Evolutionary conservation across 2,113 vertebrate genomes (phyloP), one percentile per base, ranked within the genome.

Genomic region (Micromys minutus): DNA sequence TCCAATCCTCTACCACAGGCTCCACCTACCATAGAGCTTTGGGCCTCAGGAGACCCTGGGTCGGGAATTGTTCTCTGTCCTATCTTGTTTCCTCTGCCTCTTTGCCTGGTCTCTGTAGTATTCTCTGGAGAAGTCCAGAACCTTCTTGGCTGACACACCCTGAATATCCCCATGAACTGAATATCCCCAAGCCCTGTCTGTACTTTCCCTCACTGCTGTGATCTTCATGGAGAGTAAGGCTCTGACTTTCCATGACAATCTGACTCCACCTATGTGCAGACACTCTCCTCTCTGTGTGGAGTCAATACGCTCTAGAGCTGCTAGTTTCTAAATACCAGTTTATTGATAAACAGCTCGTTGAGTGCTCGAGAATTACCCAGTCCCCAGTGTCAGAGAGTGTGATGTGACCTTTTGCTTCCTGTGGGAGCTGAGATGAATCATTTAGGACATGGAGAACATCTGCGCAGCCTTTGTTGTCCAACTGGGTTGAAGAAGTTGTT

Each of bases 181-280:
- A 57, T 31, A 81, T 74, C 50, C 0, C 0, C 67, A 71, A 69
- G 17, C 22, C 69, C 52, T 4, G 2, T 26, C 22, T 76, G 36
- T 50, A 26, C 45, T 34, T 75, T 50, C 65, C 45, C 17, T 26
- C 45, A 1, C 22, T 21, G 75, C 45, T 45, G 19, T 13, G 22
- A 63, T 42, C 55, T 50, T 92, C 76, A 21, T n/a, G 76, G 74
- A 93, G 96, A 63, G 22, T 36, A 93, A 83, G 79, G 13, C 10
- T 10, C n/a, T 16, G 85, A 42, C 57, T 92, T 88, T 42, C 86
- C 57, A 4, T 50, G 47, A 42, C 10, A 55, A 4, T 77, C 39
- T 34, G 87, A 39, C 31, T 92, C 79, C 57, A n/a, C 50, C 52
- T 22, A 50, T 22, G 7, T 22, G 16, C 45, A n/a, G 10, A 88